A percentile compares a stretch with the other conserved stretches of the same genome.
Evolutionary conservation across 2,888 invertebrate genomes (phyloP).

Genomic region (Ectobius pallidus): DNA sequence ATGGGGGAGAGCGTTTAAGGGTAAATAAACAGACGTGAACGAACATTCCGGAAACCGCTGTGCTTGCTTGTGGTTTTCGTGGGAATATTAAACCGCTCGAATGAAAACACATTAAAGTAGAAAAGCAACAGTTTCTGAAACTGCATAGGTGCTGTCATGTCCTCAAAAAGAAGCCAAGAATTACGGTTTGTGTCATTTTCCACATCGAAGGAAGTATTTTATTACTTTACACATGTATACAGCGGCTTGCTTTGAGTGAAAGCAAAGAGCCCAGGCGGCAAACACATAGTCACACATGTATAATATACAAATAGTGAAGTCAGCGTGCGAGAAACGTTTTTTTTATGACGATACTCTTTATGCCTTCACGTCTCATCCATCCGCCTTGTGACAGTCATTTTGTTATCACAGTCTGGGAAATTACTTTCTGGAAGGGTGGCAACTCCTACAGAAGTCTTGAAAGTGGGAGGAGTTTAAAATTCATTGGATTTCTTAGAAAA

Average conservation of each 20-base stretch:
- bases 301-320: conserved; percentile 32
- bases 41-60: conserved; percentile 40
- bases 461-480: conserved; percentile 18
- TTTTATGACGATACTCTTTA: conserved; percentile 9
- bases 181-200: conserved; percentile 38
- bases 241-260: conserved; percentile 14
- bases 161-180: conserved; percentile 26
- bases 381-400: conserved; percentile 29
- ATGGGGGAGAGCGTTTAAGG: background rate
- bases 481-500: conserved; percentile 34
- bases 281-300: conserved; percentile 27
- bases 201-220: conserved; percentile 30
- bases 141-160: conserved; percentile 24
- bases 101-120: conserved; percentile 40
- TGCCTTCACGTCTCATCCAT: conserved; percentile 11
- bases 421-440: conserved; percentile 19
- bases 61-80: conserved; percentile 40
- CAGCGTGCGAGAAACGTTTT: background rate
- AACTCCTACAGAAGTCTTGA: conserved; percentile 3
- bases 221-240: conserved; percentile 29
- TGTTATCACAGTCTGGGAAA: conserved; percentile 27
- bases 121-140: conserved; percentile 12
- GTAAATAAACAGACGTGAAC: conserved; percentile 35
- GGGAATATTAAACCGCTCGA: conserved; percentile 39
- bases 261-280: conserved; percentile 7